Conservation (phyloP, 2,888 invertebrate genomes). For the Scaptomyza parva region DNA sequence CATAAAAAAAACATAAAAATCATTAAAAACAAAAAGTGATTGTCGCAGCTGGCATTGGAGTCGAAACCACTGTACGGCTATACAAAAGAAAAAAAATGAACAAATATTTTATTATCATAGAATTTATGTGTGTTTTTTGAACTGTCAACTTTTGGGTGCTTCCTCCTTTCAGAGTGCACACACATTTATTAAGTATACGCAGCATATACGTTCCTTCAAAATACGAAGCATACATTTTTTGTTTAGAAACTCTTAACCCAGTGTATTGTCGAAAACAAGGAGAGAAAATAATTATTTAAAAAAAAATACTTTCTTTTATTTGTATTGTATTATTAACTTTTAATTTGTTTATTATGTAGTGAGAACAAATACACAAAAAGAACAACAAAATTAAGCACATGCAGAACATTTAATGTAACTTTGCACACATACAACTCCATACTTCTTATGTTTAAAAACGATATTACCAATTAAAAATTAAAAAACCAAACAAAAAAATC, state of each 20-base stretch:
- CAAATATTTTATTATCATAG: conserved; percentile 40
- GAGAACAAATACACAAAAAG: conserved; percentile 21
- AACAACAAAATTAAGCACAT: conserved; percentile 39
- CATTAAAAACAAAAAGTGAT: conserved; percentile 12
- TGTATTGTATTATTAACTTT: conserved; percentile 65
- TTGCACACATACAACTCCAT: conserved; percentile 57
- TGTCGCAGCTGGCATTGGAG: conserved; percentile 31
- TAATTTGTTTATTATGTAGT: conserved; percentile 63
- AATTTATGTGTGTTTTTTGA: conserved; percentile 60
- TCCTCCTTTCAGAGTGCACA: conserved; percentile 33
- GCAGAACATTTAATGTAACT: conserved; percentile 74
- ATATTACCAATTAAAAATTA: conserved; percentile 65
- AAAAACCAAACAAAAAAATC: conserved; percentile 43
- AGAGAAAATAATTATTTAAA: conserved; percentile 3
- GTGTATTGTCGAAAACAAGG: conserved; percentile 52
- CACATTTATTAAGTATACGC: conserved; percentile 40
- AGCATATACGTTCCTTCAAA: conserved; percentile 66
- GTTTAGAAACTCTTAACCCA: conserved; percentile 45
- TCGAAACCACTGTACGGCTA: conserved; percentile 54
- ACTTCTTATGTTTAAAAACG: conserved; percentile 75
- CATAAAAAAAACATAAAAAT: conserved; percentile 22
- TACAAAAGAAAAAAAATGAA: conserved; percentile 13
- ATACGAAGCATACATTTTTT: conserved; percentile 20
- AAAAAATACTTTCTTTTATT: no score
- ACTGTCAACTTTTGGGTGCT: conserved; percentile 54